A percentile compares a stretch with the other conserved stretches of the same genome.
Evolutionary conservation across 1,140 invertebrate species (phyloP).

Genomic region (Macrotrachela quadricornifera): DNA sequence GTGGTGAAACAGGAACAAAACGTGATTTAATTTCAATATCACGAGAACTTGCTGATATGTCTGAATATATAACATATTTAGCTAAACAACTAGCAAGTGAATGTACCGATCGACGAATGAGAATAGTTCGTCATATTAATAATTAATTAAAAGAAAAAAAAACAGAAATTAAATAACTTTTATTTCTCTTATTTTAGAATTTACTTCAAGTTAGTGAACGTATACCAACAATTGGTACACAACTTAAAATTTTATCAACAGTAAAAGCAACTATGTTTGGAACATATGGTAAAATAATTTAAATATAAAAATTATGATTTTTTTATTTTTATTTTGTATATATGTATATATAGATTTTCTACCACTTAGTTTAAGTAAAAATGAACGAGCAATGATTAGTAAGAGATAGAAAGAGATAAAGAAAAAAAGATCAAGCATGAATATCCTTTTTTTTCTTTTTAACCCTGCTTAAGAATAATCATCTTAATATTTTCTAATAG

Average conservation of each 20-base stretch:
- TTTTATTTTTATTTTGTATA: too few species aligned
- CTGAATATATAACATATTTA: conserved; percentile 82
- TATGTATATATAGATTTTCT: too few species aligned
- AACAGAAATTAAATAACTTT: background rate
- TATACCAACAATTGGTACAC: conserved; percentile 98
- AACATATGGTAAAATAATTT: conserved; percentile 60
- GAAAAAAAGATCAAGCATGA: too few species aligned
- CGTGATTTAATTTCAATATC: conserved; percentile 89
- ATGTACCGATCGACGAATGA: conserved; percentile 92
- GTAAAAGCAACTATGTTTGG: conserved; percentile 99
- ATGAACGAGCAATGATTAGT: too few species aligned
- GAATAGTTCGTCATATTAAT: conserved; percentile 47
- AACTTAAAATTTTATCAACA: conserved; percentile 90
- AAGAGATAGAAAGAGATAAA: too few species aligned
- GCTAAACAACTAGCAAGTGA: conserved; percentile 88
- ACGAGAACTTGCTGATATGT: conserved; percentile 88
- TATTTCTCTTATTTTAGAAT: conserved; percentile 43
- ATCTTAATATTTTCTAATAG: too few species aligned
- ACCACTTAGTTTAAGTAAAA: too few species aligned
- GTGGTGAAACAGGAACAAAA: conserved; percentile 75
- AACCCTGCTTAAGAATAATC: too few species aligned
- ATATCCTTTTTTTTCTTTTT: too few species aligned
- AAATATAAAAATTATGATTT: too few species aligned
- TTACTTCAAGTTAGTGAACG: conserved; percentile 94
- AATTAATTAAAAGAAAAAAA: too few species aligned